These are phyloP conservation scores for Nomada hirtipes DNA, from an alignment of 2,888 invertebrate genomes.

Conservation along the genomic window DNA sequence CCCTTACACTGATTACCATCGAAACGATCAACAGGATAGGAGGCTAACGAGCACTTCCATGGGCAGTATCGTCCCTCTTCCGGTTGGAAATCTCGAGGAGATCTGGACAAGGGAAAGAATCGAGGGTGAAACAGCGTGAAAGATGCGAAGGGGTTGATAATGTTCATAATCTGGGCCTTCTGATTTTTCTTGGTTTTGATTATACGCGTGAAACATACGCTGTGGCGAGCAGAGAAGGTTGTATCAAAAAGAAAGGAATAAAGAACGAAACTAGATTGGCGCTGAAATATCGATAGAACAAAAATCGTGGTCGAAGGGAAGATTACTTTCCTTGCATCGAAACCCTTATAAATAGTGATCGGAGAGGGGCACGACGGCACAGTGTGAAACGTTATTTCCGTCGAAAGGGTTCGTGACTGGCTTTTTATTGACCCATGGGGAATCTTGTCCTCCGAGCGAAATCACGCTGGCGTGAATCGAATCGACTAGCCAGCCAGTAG, in stretches of 20 bases:
- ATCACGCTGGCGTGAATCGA: conserved; percentile 36
- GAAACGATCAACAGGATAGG: conserved; percentile 30
- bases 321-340: background rate
- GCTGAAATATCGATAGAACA: conserved; percentile 3
- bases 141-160: too few species aligned
- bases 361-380: background rate
- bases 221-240: background rate
- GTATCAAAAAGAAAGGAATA: background rate
- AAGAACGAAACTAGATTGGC: background rate
- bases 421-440: conserved; percentile 43
- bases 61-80: background rate
- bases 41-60: conserved; percentile 38
- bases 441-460: conserved; percentile 29
- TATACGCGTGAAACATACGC: background rate
- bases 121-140: background rate
- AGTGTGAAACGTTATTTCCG: conserved; percentile 40
- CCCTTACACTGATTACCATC: conserved; percentile 35
- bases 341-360: conserved; percentile 17
- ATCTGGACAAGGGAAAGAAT: background rate
- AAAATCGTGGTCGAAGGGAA: background rate
- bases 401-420: conserved; percentile 50
- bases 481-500: conserved; percentile 25
- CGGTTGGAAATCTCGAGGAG: background rate
- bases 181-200: too few species aligned
- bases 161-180: too few species aligned